Evolutionary conservation across 2,113 vertebrate species (phyloP).

Genomic region (Leucosticte australis): DNA sequence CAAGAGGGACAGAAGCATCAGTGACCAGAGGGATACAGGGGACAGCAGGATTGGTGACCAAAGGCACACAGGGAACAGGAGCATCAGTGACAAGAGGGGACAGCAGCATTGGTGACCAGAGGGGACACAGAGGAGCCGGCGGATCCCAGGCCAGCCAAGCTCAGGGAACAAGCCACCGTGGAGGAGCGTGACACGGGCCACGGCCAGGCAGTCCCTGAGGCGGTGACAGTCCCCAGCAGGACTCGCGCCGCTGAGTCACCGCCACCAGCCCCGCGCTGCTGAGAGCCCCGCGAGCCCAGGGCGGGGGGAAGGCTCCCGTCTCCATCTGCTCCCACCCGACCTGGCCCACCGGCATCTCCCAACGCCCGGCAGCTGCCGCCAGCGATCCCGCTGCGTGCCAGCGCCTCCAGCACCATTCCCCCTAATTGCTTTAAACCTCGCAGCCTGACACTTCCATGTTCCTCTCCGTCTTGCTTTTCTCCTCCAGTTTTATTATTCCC

Average conservation of each 20-base stretch:
- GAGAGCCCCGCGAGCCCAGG: not conserved
- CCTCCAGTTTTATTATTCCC: not conserved
- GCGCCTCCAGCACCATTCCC: constrained; percentile 6
- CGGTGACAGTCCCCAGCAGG: not conserved
- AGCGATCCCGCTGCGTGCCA: not conserved
- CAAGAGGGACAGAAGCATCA: not conserved
- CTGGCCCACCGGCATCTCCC: constrained; percentile 33
- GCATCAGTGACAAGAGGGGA: not conserved
- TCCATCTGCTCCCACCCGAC: constrained; percentile 1
- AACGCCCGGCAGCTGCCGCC: not conserved
- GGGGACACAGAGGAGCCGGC: not conserved
- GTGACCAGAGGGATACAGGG: not conserved
- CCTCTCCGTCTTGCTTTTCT: not conserved
- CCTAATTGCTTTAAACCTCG: constrained; percentile 52
- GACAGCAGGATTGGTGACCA: not conserved
- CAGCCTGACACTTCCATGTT: constrained; percentile 54
- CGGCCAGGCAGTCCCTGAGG: not conserved
- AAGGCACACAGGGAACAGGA: not conserved
- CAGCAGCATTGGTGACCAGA: not conserved
- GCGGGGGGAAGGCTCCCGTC: not conserved
- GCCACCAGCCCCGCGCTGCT: not conserved
- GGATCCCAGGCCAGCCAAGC: not conserved
- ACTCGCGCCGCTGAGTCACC: constrained; percentile 20
- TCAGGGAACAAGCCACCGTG: not conserved
- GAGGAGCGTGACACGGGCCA: not conserved